These are phyloP conservation scores for Ploceus nigricollis DNA, from an alignment of 2,113 vertebrate genomes.

Conservation along the genomic window DNA sequence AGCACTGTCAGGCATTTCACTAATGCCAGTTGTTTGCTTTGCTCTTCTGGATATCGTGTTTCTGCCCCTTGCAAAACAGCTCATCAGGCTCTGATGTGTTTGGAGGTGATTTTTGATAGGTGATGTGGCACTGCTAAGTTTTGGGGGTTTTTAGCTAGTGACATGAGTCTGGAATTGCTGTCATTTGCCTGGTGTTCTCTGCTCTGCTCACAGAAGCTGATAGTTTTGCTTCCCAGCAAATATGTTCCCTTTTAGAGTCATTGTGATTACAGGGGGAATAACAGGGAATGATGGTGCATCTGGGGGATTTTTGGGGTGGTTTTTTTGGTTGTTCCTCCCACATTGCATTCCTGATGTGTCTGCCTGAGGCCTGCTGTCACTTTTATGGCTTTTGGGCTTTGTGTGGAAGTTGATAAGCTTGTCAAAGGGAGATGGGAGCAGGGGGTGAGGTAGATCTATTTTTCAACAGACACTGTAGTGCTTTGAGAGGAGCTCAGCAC, in stretches of 20 bases:
- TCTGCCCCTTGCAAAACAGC: neutral
- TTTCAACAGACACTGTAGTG: neutral
- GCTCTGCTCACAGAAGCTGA: neutral
- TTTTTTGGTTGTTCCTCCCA: neutral
- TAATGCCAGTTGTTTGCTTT: neutral
- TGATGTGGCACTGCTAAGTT: neutral
- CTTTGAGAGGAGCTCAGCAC: neutral
- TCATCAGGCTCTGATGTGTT: neutral
- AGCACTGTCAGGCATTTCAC: accelerated
- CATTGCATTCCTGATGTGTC: neutral
- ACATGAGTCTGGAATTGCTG: neutral
- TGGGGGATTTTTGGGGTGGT: neutral
- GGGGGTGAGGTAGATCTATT: neutral
- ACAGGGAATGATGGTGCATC: neutral
- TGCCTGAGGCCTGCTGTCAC: neutral
- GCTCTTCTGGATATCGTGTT: neutral
- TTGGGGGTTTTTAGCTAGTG: neutral
- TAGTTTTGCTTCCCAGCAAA: neutral
- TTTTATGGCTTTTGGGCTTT: neutral
- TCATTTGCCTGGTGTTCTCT: neutral
- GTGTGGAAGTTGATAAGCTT: neutral
- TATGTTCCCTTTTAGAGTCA: neutral
- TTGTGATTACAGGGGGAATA: neutral
- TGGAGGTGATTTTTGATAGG: neutral
- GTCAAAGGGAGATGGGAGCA: neutral